These are phyloP conservation scores for Tiphia femorata DNA, from an alignment of 2,888 invertebrate genomes.

Conservation along the genomic window DNA sequence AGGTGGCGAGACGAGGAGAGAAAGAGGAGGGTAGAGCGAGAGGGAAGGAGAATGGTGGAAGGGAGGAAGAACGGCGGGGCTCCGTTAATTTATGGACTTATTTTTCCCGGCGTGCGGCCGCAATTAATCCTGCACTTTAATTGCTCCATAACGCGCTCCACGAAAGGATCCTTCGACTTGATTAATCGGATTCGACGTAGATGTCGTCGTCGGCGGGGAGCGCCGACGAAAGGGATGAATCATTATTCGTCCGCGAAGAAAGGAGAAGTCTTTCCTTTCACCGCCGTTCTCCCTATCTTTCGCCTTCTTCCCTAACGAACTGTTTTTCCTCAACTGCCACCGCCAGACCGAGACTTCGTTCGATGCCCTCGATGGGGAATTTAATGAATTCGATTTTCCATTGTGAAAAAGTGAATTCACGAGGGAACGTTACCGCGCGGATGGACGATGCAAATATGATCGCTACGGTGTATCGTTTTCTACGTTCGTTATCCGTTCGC, in stretches of 20 bases:
- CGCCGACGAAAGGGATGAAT: slow-evolving; percentile 28
- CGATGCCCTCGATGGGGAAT: no score
- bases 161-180: slow-evolving; percentile 47
- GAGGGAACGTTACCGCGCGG: no score
- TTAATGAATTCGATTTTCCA: no score
- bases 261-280: no score
- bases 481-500: no score
- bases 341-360: no score
- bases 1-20: slow-evolving; percentile 13
- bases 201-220: slow-evolving; percentile 37
- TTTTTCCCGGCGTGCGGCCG: slow-evolving; percentile 54
- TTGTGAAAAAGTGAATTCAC: no score
- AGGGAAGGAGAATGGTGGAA: neutral
- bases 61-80: slow-evolving; percentile 28
- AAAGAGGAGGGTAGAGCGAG: neutral
- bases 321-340: no score
- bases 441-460: no score
- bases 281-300: no score
- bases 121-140: slow-evolving; percentile 57
- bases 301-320: no score
- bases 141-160: slow-evolving; percentile 46
- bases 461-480: no score
- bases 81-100: slow-evolving; percentile 58
- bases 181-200: slow-evolving; percentile 53
- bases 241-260: slow-evolving; percentile 5